Conservation (phyloP, 2,797 vertebrate genomes). For the Syncerus caffer region DNA sequence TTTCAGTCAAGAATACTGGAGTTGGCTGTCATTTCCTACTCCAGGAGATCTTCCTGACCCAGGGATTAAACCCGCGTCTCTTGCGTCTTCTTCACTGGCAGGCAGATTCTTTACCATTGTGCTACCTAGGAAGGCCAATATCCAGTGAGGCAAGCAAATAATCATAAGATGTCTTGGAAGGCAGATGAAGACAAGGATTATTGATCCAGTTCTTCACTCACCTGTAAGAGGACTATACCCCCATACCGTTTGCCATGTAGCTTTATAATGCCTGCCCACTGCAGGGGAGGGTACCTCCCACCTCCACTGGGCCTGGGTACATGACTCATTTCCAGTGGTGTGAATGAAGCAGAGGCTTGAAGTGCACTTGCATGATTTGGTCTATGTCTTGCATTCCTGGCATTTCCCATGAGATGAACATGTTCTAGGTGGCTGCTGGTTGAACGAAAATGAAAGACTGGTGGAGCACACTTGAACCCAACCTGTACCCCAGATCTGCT, state of each 20-base stretch:
- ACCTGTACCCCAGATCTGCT: neutral
- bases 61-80: rapidly evolving
- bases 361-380: neutral
- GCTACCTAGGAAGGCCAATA: neutral
- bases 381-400: neutral
- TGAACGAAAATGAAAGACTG: neutral
- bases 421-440: neutral
- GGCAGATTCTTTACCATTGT: neutral
- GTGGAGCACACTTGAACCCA: neutral
- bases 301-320: neutral
- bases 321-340: neutral
- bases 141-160: neutral
- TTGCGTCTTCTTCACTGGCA: neutral
- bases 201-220: neutral
- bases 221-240: neutral
- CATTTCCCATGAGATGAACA: neutral
- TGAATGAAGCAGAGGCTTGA: neutral
- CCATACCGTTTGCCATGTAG: neutral
- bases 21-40: neutral
- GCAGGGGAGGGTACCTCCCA: neutral
- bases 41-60: neutral
- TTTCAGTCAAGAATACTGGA: neutral
- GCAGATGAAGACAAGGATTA: neutral
- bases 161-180: neutral
- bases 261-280: neutral